Evolutionary conservation across 2,797 vertebrate genomes (phyloP), one percentile per base, ranked within the genome.

Genomic region (Thamnophis elegans): DNA sequence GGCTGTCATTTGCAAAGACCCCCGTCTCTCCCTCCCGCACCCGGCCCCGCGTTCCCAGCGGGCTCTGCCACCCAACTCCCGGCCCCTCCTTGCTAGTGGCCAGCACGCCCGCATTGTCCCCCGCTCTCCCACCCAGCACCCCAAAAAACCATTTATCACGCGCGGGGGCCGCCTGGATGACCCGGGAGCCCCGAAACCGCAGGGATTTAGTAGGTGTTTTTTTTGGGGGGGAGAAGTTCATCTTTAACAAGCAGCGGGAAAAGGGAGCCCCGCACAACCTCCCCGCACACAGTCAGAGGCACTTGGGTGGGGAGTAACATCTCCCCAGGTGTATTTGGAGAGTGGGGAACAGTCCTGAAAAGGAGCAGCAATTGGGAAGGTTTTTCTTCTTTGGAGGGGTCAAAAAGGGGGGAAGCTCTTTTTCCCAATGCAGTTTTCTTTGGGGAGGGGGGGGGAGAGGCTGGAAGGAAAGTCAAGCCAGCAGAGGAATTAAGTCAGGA

Each of bases 1-100:
- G 92, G 54, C 90, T 90, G 62, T 5, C 68, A 20, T 93, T 85
- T 53, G 91, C 78, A 59, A 32, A 85, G n/a, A 51, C 4, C 25
- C n/a, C 36, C 55, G 5, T 87, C 36, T 12, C 47, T 51, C 6
- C 47, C 26, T 58, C 51, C n/a, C 28, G 10, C 55, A 1, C 20
- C 0, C 59, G 1, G 5, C 26, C 1, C 0, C 65, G 36, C 14
- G 16, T 85, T 60, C 13, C 11, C 56, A 54, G 8, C 90, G 85
- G 85, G 90, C 28, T 22, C 13, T 18, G 32, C 36, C 36, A 42
- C 36, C 73, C 73, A 25, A 78, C 20, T 42, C 51, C 59, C 28
- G 47, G 2, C 42, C 13, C 51, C n/a, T 26, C 32, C 89, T 55
- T 20, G 60, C 42, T 13, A 28, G 53, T 5, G 42, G 26, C 26